Percentiles rank a stretch among this genome's conserved stretches.
Evolutionary conservation across 2,888 invertebrate species (phyloP).

Genomic region (Drosophila flavopinicola): DNA sequence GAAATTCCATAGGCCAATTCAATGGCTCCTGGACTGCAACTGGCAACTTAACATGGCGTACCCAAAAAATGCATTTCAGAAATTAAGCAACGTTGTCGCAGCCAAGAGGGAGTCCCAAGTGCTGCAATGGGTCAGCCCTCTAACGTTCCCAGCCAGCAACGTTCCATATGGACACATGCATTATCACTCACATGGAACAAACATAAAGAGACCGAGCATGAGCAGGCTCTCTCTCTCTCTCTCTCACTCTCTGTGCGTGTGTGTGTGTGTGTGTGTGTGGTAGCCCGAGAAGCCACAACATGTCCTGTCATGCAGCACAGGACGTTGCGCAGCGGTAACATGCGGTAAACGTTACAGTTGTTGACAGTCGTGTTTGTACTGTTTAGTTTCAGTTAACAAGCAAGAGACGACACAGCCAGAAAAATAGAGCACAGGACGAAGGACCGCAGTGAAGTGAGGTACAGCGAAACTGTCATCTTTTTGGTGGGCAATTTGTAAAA

Average conservation of each 20-base stretch:
- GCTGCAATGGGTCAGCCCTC: not conserved
- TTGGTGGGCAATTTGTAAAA: conserved; percentile 48
- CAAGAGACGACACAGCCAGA: conserved; percentile 55
- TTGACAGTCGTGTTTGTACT: conserved; percentile 78
- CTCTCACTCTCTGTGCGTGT: conserved; percentile 9
- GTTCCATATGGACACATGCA: conserved; percentile 58
- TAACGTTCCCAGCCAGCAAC: conserved; percentile 25
- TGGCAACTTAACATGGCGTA: conserved; percentile 11
- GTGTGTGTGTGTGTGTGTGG: conserved; percentile 42
- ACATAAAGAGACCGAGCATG: conserved; percentile 50
- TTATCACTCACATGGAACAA: conserved; percentile 66
- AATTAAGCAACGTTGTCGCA: conserved; percentile 52
- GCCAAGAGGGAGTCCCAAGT: not conserved
- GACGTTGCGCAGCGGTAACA: conserved; percentile 71
- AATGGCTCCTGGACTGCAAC: conserved; percentile 13
- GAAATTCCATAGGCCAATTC: conserved; percentile 43
- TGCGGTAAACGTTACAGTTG: conserved; percentile 80
- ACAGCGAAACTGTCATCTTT: conserved; percentile 48
- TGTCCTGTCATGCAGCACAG: conserved; percentile 78
- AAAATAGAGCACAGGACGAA: conserved; percentile 17
- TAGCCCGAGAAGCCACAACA: conserved; percentile 73
- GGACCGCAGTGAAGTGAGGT: not conserved
- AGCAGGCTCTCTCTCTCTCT: conserved; percentile 10
- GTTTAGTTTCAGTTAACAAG: conserved; percentile 80
- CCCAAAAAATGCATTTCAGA: conserved; percentile 58